Conservation (phyloP, 2,113 vertebrate species). For the Peromyscus californicus region DNA sequence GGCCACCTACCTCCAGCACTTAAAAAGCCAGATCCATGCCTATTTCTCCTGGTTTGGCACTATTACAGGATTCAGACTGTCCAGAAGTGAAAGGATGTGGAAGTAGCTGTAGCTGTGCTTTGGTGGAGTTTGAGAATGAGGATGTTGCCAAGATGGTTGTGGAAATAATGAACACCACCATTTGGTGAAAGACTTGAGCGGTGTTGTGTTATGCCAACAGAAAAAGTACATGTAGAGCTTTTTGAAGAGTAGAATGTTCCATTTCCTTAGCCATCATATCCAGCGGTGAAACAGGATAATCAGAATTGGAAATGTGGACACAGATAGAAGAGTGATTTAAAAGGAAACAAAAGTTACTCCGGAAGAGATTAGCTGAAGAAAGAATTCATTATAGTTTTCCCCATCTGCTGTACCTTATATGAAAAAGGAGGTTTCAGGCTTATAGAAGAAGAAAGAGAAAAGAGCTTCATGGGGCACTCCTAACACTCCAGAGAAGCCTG, state of each 20-base stretch:
- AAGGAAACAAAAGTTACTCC: constrained; percentile 90
- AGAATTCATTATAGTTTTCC: constrained; percentile 95
- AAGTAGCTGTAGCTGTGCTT: constrained; percentile 89
- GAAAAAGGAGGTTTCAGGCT: not conserved
- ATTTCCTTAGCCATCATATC: constrained; percentile 88
- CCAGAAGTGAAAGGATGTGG: constrained; percentile 72
- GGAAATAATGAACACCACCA: constrained; percentile 90
- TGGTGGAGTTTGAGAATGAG: constrained; percentile 95
- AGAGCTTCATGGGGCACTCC: not conserved
- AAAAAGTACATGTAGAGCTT: constrained; percentile 91
- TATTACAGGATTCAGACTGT: not conserved
- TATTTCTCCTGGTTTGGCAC: not conserved
- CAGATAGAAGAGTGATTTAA: constrained; percentile 90
- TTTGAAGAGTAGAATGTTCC: constrained; percentile 85
- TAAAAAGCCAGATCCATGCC: not conserved
- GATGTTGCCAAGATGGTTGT: constrained; percentile 97
- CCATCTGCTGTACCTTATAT: constrained; percentile 87
- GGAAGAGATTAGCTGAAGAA: constrained; percentile 91
- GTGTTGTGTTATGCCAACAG: constrained; percentile 90
- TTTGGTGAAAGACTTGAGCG: constrained; percentile 94
- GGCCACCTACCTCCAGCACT: not conserved
- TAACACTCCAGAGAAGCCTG: constrained; percentile 30
- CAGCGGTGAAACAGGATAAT: constrained; percentile 92
- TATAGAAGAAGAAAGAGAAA: not conserved
- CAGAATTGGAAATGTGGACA: constrained; percentile 79